Evolutionary conservation across 2,113 vertebrate species (phyloP), one percentile per base, ranked within the genome.

Genomic region (Noctilio leporinus): DNA sequence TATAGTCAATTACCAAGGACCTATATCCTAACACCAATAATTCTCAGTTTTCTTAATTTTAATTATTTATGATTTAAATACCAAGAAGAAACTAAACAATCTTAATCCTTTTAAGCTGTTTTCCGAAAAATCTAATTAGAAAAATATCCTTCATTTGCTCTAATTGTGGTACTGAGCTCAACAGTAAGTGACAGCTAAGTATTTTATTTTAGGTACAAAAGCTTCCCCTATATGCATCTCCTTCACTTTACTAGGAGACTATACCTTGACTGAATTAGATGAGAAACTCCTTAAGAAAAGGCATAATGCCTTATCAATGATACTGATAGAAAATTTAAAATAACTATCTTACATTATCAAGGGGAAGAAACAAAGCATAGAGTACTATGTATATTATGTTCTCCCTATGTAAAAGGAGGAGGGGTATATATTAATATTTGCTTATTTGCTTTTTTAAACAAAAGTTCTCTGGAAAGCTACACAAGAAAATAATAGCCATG

Each of bases 31-130:
- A 86, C 3, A 26, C 12, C 19, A 88, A 91, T 24, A 78, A 82
- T 69, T 82, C 47, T 87, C 62, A 49, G 59, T 40, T 80, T 65
- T 62, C 35, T 94, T 90, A 38, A 89, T 83, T 93, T 92, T 84
- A 84, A 96, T 73, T 45, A 92, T 51, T 57, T 89, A 70, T 43
- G 53, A 83, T 35, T 78, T 95, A 72, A 89, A 57, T 62, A 24
- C 43, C 47, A 86, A 43, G 14, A 65, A 83, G 67, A 67, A 82
- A 76, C 28, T 82, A 65, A 72, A 28, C 59, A 86, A 38, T 16
- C 26, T 70, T 72, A 86, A 35, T 55, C 59, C 35, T 76, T 30
- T 83, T 47, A 43, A 35, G 49, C 24, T 51, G 33, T 72, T 89
- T 82, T 62, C 92, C 83, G n/a, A 65, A 92, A 92, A 80, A 64